Base-by-base conservation (phyloP, 2,113 vertebrate species). In the Hippolais icterina region DNA sequence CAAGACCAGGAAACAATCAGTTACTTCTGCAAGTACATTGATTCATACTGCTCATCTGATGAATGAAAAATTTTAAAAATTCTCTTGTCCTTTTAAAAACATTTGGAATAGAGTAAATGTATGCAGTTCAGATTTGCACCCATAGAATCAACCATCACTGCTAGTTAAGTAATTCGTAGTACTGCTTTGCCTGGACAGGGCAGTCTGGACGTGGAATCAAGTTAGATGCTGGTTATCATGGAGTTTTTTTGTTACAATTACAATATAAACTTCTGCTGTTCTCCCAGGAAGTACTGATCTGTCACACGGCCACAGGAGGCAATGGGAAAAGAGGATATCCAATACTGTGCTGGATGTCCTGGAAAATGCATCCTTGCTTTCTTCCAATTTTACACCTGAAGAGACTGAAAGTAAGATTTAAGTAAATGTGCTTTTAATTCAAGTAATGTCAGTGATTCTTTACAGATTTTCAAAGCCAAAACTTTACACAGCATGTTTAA, bases 301-400 rank as follows among this genome's bases (percentile, higher is more conserved):
- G 17, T 50, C 74, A 71, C 91, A 69, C 12, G 66, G 42, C 54
- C 20, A 81, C 19, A 97, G 99, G 50, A 98, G 61, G 83, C 98
- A 97, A 31, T 99, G 99, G 99, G 94, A 97, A 54, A 97, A 97
- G 33, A 90, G 78, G 25, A 89, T 94, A 3, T 91, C 98, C 5
- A 92, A 41, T 68, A 89, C 97, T 0, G 89, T 98, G 42, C 90
- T 98, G 74, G 94, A 95, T 86, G 96, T 97, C 88, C 89, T 99
- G 89, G 97, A 97, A 92, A 97, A 98, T 14, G 98, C 97, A 4
- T 95, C 98, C 37, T 95, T 99, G 63, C 94, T 98, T 59, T 97
- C 98, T 65, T 98, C 98, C 39, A 98, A 97, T 80, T 97, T 98
- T 66, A 69, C 69, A 52, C 27, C 90, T 46, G 96, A 98, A 39